phyloP scores from a whole-genome alignment of 2,797 vertebrate genomes.

The Lepus townsendii region DNA sequence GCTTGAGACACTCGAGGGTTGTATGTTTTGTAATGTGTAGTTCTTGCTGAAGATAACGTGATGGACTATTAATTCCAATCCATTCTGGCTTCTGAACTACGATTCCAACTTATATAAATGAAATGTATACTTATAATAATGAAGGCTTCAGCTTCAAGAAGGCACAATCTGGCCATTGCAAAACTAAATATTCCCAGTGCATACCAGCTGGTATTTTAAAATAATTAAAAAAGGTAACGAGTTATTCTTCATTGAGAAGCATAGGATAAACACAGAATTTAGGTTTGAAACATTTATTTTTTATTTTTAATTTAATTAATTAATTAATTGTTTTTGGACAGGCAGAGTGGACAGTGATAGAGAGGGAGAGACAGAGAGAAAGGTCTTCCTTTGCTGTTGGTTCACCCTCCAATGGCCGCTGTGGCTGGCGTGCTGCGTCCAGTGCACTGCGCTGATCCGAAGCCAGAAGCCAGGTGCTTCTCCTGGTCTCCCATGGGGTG shows the following conservation, averaged over 20 bases:
- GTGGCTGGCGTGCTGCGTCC: too few relatives aligned
- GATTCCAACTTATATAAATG: neutral
- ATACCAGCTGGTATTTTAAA: neutral
- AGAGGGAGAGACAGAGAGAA: too few relatives aligned
- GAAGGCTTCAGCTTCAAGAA: neutral
- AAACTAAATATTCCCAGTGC: neutral
- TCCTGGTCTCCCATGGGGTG: too few relatives aligned
- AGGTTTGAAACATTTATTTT: neutral
- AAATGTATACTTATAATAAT: neutral
- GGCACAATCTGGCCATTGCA: neutral
- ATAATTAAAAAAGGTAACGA: neutral
- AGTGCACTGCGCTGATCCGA: too few relatives aligned
- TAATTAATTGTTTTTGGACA: neutral
- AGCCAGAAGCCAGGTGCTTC: too few relatives aligned
- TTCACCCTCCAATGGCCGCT: too few relatives aligned
- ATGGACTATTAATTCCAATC: neutral
- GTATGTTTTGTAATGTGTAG: neutral
- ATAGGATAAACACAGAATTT: neutral
- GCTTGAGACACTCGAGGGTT: neutral
- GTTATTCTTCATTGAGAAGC: neutral
- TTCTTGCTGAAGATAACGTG: neutral
- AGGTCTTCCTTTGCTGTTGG: too few relatives aligned
- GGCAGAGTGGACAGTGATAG: too few relatives aligned
- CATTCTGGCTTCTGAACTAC: neutral
- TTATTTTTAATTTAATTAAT: too few relatives aligned